Conservation (phyloP, 2,113 vertebrate genomes). For the Melanerpes aurifrons region DNA sequence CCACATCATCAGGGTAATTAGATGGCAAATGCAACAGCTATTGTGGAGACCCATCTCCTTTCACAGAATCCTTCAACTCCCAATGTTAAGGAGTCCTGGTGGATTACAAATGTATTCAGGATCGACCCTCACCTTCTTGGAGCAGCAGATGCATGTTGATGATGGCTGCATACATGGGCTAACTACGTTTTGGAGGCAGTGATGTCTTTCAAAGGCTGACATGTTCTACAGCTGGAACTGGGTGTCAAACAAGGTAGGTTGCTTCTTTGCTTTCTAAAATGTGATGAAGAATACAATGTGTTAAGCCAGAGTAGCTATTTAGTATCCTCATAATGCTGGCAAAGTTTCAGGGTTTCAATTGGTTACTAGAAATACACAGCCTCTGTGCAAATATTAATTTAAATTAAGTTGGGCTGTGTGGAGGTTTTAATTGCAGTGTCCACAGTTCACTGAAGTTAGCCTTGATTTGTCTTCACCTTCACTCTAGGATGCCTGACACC, state of each 20-base stretch:
- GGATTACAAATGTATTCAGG: not conserved
- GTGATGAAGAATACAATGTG: not conserved
- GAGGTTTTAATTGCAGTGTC: not conserved
- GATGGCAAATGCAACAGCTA: not conserved
- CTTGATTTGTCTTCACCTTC: not conserved
- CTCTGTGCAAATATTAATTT: not conserved
- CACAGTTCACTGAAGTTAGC: not conserved
- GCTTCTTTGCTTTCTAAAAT: not conserved
- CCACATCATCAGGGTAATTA: not conserved
- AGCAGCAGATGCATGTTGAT: not conserved
- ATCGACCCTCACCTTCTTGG: not conserved
- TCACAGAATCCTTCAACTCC: not conserved
- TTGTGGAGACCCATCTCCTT: not conserved
- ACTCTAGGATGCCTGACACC: not conserved
- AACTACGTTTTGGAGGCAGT: not conserved
- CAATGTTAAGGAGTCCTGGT: not conserved
- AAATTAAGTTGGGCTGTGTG: not conserved
- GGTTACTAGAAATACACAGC: not conserved
- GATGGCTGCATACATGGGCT: not conserved
- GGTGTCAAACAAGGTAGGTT: not conserved
- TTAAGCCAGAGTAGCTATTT: not conserved
- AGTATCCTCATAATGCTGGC: not conserved
- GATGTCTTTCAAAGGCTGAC: not conserved
- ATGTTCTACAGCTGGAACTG: not conserved
- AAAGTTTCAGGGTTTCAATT: not conserved